A percentile compares a stretch with the other conserved stretches of the same genome.
phyloP scores from a whole-genome alignment of 2,113 vertebrate species.

The Hydrolagus affinis region DNA sequence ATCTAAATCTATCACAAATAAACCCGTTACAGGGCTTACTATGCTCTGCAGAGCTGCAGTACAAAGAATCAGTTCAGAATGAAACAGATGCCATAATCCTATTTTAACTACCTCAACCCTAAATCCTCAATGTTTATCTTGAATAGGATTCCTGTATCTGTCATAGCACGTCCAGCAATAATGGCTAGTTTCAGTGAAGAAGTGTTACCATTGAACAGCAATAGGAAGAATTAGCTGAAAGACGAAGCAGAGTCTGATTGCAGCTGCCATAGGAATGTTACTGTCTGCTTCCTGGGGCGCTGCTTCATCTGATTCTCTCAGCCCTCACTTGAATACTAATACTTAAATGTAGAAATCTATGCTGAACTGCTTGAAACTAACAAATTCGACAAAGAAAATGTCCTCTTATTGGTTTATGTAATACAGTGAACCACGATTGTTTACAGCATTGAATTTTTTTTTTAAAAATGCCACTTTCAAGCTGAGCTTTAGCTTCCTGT shows the following conservation, averaged over 20 bases:
- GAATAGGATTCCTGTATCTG: conserved; percentile 27
- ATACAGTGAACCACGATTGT: neutral
- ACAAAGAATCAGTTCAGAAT: conserved; percentile 19
- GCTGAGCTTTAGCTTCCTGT: conserved; percentile 18
- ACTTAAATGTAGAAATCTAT: neutral
- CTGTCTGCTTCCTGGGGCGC: conserved; percentile 22
- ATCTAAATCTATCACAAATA: neutral
- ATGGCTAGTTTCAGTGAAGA: neutral
- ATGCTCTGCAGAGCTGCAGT: neutral
- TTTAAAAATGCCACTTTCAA: conserved; percentile 7
- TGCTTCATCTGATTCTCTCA: conserved; percentile 18
- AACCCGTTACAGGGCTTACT: neutral
- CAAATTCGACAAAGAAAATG: conserved; percentile 25
- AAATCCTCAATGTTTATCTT: conserved; percentile 29
- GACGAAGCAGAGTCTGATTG: conserved; percentile 1
- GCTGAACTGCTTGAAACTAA: conserved; percentile 9
- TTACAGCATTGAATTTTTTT: conserved; percentile 11
- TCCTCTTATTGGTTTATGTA: neutral
- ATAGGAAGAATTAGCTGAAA: neutral
- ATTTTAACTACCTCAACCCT: conserved; percentile 27
- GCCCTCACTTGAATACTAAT: conserved; percentile 22
- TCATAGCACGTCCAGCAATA: conserved; percentile 15
- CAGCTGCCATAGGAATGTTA: conserved; percentile 28
- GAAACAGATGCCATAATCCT: conserved; percentile 24
- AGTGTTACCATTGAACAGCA: conserved; percentile 26